Percentiles rank a stretch among this genome's conserved stretches.
Evolutionary conservation across 2,888 invertebrate species (phyloP).

Genomic region (Thecocarcelia acutangulata): DNA sequence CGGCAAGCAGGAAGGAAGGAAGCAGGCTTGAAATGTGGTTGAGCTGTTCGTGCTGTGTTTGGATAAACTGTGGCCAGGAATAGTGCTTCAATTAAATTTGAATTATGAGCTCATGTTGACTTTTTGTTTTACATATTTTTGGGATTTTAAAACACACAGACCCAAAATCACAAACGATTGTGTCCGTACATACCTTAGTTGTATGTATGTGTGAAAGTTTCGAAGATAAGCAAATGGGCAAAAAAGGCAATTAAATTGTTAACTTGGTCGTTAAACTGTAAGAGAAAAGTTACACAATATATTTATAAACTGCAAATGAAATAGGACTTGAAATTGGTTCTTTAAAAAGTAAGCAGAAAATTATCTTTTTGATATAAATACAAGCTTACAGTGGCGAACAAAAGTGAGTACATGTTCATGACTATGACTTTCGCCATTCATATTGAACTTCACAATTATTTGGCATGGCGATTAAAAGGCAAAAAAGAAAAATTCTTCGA

Average conservation of each 20-base stretch:
- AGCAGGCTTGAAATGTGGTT: slow-evolving; percentile 3
- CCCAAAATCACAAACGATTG: slow-evolving; percentile 1
- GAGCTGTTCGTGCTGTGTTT: slow-evolving; percentile 23
- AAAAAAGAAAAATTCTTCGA: no score
- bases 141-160: slow-evolving; percentile 10
- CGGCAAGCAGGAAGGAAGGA: no score
- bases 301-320: no score
- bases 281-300: slow-evolving; percentile 13
- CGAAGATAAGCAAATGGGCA: slow-evolving; percentile 58
- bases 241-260: slow-evolving; percentile 70
- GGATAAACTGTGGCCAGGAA: slow-evolving; percentile 6
- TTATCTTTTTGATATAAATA: no score
- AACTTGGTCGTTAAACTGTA: slow-evolving; percentile 62
- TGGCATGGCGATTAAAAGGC: no score
- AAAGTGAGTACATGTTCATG: no score
- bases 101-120: slow-evolving; percentile 70
- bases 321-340: no score
- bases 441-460: no score
- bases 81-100: slow-evolving; percentile 69
- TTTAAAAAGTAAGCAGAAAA: no score
- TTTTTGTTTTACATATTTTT: slow-evolving; percentile 62
- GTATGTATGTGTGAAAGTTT: slow-evolving; percentile 19
- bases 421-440: no score
- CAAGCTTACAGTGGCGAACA: no score
- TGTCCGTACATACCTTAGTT: no score